phyloP scores from a whole-genome alignment of 2,113 vertebrate genomes.

The Serilophus lunatus region DNA sequence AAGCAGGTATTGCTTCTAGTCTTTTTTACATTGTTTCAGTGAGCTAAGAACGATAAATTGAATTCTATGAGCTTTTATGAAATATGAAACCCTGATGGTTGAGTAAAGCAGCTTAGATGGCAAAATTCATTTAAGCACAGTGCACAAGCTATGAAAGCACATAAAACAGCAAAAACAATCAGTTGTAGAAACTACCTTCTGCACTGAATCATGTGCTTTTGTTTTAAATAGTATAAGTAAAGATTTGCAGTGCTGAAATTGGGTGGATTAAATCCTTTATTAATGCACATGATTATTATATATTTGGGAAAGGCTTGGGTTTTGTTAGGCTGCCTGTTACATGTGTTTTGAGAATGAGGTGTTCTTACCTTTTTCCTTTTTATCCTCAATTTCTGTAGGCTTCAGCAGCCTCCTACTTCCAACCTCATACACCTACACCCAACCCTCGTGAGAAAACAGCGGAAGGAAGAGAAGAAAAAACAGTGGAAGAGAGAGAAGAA shows the following conservation, averaged over 20 bases:
- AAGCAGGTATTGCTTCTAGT: constrained; percentile 76
- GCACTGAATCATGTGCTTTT: background rate
- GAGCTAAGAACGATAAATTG: background rate
- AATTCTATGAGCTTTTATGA: background rate
- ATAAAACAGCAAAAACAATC: background rate
- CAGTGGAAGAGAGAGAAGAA: constrained; percentile 58
- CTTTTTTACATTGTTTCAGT: background rate
- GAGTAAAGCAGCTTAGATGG: background rate
- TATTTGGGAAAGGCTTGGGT: background rate
- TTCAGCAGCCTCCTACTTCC: constrained; percentile 83
- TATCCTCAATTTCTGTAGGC: constrained; percentile 1
- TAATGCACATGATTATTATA: background rate
- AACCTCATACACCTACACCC: constrained; percentile 62
- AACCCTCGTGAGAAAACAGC: constrained; percentile 66
- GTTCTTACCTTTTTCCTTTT: background rate
- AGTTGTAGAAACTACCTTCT: background rate
- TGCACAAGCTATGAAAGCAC: background rate
- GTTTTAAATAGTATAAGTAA: background rate
- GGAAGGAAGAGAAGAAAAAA: constrained; percentile 69
- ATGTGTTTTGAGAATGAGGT: background rate
- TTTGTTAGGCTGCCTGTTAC: background rate
- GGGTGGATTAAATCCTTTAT: background rate
- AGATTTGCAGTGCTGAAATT: background rate
- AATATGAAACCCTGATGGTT: background rate
- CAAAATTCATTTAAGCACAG: background rate